A percentile compares a stretch with the other conserved stretches of the same genome.
Evolutionary conservation across 2,797 vertebrate species (phyloP).

Genomic region (Decapterus maruadsi): DNA sequence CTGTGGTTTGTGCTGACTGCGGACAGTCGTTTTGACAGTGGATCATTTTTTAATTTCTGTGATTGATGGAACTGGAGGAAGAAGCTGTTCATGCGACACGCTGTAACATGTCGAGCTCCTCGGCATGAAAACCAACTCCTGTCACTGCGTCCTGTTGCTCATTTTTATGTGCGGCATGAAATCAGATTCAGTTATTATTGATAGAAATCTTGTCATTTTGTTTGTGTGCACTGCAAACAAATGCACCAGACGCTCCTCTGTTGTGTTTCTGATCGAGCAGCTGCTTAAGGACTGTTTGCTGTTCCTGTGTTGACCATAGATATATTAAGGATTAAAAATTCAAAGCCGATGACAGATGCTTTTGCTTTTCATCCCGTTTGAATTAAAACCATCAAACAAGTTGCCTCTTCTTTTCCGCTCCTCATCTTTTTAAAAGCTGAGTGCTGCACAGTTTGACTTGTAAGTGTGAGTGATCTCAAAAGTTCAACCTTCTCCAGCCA

Average conservation of each 20-base stretch:
- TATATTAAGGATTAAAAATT: neutral
- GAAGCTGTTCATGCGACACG: neutral
- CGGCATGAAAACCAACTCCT: neutral
- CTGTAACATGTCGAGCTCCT: neutral
- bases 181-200: neutral
- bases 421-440: neutral
- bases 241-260: neutral
- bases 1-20: neutral
- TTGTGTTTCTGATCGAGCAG: slow-evolving; percentile 8
- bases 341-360: neutral
- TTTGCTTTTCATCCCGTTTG: neutral
- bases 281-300: neutral
- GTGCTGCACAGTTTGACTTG: neutral
- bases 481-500: neutral
- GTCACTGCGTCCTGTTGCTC: neutral
- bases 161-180: neutral
- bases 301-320: neutral
- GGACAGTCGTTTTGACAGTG: neutral
- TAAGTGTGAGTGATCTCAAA: neutral
- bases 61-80: neutral
- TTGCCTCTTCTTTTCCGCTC: neutral
- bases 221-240: slow-evolving; percentile 13
- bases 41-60: neutral
- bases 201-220: slow-evolving; percentile 3
- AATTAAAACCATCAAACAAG: neutral